These are phyloP conservation scores for Bubo bubo DNA, from an alignment of 2,113 vertebrate species.

Conservation along the genomic window DNA sequence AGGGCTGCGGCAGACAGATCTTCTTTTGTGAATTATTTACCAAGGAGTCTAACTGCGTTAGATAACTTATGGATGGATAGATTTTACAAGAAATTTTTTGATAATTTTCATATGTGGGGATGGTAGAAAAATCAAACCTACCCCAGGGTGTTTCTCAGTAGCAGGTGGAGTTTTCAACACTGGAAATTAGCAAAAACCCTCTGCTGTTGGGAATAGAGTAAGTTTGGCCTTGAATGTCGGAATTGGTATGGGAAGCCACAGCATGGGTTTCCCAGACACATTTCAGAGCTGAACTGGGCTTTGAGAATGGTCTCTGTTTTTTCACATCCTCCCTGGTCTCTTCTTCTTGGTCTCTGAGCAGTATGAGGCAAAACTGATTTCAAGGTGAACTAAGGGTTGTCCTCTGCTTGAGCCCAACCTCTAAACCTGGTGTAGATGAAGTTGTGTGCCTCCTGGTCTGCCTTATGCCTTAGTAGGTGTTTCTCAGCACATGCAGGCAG, in stretches of 20 bases:
- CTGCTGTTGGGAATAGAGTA: background rate
- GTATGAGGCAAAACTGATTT: background rate
- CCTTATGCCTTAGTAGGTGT: conserved; percentile 1
- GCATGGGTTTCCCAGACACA: background rate
- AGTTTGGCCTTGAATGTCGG: background rate
- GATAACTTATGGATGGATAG: background rate
- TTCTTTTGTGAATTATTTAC: background rate
- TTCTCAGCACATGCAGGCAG: background rate
- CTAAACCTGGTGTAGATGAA: background rate
- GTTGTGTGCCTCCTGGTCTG: background rate
- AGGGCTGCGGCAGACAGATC: background rate
- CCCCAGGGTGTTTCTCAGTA: background rate
- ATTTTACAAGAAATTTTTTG: background rate
- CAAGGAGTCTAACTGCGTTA: background rate
- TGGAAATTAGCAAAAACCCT: background rate
- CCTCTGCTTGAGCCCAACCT: background rate
- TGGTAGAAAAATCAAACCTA: background rate
- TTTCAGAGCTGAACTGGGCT: background rate
- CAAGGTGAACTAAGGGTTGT: background rate
- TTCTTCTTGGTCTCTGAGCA: background rate
- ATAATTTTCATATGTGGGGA: background rate
- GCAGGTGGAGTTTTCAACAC: background rate
- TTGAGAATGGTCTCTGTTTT: background rate
- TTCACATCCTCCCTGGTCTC: background rate
- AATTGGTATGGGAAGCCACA: background rate